Base-by-base conservation (phyloP, 2,888 invertebrate species). In the Hydrotaea cyrtoneurina region DNA sequence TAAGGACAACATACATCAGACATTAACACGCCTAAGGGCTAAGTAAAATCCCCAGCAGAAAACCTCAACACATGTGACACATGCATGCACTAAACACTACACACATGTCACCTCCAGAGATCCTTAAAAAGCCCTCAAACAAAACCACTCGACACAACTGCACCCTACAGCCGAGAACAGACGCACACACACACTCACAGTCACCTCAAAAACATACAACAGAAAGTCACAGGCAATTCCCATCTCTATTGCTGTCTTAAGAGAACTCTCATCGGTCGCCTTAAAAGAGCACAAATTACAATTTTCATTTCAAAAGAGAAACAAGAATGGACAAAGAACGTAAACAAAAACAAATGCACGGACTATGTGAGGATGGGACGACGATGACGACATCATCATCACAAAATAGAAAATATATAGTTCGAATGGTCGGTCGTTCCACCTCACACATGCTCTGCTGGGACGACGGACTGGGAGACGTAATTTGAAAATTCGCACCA, bases 361-460 rank as follows among this genome's bases (percentile, higher is more conserved):
- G 17, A 10, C 17, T 10, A 66, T 17, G 15, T 43, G 17, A 66
- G 39, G 43, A 39, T 39, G 31, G 31, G 31, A 31, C 5, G 31
- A 31, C 5, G 69, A 46, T 36, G 64, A 64, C n/a, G 64, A 64
- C 39, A 64, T 31, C 36, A 13, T 39, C 39, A 39, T 57, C 55
- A 19, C 19, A 53, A 53, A 53, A 53, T 5, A 53, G n/a, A 53
- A 53, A 15, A n/a, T 11, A 39, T 39, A 39, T 39, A 3, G 11
- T 39, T 39, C 39, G 39, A 39, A 1, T 39, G 7, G 39, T 50
- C 50, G n/a, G 15, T n/a, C 5, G 50, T 50, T 15, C 50, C 50
- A 50, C 15, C 50, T 2, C 7, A 13, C 50, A 43, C 15, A n/a
- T n/a, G 50, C 11, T 1, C n/a, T 23, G n/a, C 31, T 62, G 39